Percentiles rank a stretch among this genome's conserved stretches.
Evolutionary conservation across 2,888 invertebrate genomes (phyloP).

Genomic region (Pseudolycoriella hygida): DNA sequence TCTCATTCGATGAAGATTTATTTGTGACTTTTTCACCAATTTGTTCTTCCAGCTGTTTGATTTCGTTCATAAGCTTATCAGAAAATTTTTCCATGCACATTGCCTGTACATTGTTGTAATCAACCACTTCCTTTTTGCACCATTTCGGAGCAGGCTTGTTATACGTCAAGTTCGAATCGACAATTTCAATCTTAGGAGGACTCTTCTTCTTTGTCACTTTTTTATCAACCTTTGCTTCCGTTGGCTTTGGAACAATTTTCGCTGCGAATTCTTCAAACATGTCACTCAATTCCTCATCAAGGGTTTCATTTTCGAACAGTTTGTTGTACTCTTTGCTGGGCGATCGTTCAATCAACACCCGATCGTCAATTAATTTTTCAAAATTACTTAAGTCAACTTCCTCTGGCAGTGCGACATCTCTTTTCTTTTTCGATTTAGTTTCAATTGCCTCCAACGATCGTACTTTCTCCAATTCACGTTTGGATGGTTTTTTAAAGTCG

Average conservation of each 20-base stretch:
- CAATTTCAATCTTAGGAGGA: not conserved
- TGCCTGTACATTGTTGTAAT: not conserved
- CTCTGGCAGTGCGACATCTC: not conserved
- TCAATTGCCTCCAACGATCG: not conserved
- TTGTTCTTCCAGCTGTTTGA: slow-evolving; percentile 5
- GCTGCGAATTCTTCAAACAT: slow-evolving; percentile 14
- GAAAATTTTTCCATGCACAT: slow-evolving; percentile 1
- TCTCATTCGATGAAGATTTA: not conserved
- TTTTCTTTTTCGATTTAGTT: not conserved
- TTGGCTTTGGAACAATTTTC: not conserved
- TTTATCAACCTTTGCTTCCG: not conserved
- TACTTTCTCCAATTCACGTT: not conserved
- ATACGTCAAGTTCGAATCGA: not conserved
- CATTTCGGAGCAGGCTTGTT: slow-evolving; percentile 1
- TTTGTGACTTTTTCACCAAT: not conserved
- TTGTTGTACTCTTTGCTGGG: slow-evolving; percentile 25
- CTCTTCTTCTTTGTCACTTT: not conserved
- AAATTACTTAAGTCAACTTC: slow-evolving; percentile 6
- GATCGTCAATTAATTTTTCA: slow-evolving; percentile 5
- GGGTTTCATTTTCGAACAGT: slow-evolving; percentile 25
- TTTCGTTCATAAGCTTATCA: slow-evolving; percentile 4
- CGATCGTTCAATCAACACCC: slow-evolving; percentile 18
- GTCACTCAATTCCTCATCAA: slow-evolving; percentile 26
- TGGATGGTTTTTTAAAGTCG: slow-evolving; percentile 13
- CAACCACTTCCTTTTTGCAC: not conserved